Evolutionary conservation across 2,113 vertebrate species (phyloP), one percentile per base, ranked within the genome.

Genomic region (Pygoscelis adeliae): DNA sequence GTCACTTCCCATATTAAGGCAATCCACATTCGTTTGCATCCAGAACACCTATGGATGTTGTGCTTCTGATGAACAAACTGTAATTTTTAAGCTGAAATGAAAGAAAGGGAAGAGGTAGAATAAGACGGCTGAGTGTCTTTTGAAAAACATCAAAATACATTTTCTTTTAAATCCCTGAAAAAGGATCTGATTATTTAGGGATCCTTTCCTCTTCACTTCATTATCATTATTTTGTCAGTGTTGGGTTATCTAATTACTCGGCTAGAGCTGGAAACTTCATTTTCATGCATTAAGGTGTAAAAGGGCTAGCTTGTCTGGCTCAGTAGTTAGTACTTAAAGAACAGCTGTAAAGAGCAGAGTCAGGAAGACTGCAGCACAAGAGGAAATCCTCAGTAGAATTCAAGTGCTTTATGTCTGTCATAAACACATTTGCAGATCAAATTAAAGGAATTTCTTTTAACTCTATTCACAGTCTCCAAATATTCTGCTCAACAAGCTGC

Each of bases 371-470:
- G 89, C n/a, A 25, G 26, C 71, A 47, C 58, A 25, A 87, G 76
- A 82, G 93, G 89, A 94, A 97, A 94, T 73, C 96, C 96, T 97
- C 94, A 83, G 87, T 76, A 95, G 93, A 78, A 81, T 96, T 95
- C 50, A 42, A 98, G 88, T 82, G 87, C 88, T 96, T 97, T 96
- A 90, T 16, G 50, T 94, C 94, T 93, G 91, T 83, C 95, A 96
- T 94, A 94, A 97, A 93, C 69, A 93, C 87, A 85, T 95, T 97
- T 95, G 91, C 96, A 63, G 34, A 96, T 97, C 93, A 97, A 97
- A 98, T 98, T 92, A 96, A 97, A 98, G 93, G 83, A 81, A 94
- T 91, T 86, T 94, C 97, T 90, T 83, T 96, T 83, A 78, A 83
- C 78, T 93, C 73, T 66, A 38, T 93, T 81, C 87, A 77, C 89